phyloP scores from a whole-genome alignment of 2,113 vertebrate genomes.

The Aphyosemion australe region DNA sequence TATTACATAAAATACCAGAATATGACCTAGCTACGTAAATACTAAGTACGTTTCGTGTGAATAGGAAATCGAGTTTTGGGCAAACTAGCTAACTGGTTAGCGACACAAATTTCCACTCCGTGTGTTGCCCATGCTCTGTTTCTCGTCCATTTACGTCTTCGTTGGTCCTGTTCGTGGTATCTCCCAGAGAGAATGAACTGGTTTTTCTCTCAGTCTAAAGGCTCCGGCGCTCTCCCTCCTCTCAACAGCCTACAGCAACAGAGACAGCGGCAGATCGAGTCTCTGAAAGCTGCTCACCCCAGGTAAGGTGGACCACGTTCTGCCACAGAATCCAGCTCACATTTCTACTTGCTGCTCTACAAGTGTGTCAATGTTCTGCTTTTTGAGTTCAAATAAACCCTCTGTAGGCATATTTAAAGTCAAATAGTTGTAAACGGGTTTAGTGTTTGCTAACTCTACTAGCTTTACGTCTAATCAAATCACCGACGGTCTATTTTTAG shows the following conservation, averaged over 20 bases:
- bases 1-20: not conserved
- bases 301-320: conserved; percentile 70
- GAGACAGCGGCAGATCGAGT: conserved; percentile 92
- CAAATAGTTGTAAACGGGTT: not conserved
- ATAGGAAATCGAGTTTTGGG: conserved; percentile 22
- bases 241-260: conserved; percentile 92
- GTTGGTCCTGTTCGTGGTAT: conserved; percentile 32
- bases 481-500: conserved; percentile 41
- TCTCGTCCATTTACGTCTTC: conserved; percentile 12
- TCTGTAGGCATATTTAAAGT: not conserved
- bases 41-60: conserved; percentile 2
- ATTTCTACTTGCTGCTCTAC: too few species aligned
- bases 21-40: conserved; percentile 38
- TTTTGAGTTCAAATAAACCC: not conserved
- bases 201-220: conserved; percentile 89
- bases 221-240: conserved; percentile 78
- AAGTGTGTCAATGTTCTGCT: not conserved
- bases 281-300: conserved; percentile 87
- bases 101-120: conserved; percentile 34
- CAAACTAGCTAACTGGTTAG: conserved; percentile 57
- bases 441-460: conserved; percentile 4
- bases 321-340: not conserved
- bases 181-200: conserved; percentile 88
- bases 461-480: conserved; percentile 22
- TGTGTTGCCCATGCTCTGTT: conserved; percentile 18